These are phyloP conservation scores for Pseudomyrmex sp. DNA, from an alignment of 1,140 invertebrate species.

Conservation along the genomic window DNA sequence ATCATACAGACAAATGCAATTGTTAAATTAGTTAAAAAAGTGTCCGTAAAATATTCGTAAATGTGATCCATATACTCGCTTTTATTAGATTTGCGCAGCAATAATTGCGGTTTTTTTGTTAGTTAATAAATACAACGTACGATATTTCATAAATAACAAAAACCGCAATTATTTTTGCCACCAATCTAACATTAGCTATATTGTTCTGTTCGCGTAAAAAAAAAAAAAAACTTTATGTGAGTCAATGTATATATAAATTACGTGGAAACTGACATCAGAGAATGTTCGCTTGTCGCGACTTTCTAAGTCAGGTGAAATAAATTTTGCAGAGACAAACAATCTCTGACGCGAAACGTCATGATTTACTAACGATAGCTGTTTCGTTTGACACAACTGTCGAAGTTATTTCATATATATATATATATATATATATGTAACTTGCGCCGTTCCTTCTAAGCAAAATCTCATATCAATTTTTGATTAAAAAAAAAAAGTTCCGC, in stretches of 20 bases:
- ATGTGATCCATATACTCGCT: too few species aligned
- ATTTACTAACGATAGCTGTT: not conserved
- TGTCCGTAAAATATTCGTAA: too few species aligned
- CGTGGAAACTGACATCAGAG: not conserved
- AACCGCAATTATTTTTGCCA: not conserved
- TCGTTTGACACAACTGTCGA: not conserved
- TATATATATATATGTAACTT: too few species aligned
- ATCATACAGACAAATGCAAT: not conserved
- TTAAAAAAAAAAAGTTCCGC: not conserved
- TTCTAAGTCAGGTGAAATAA: conserved; percentile 2
- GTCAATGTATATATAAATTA: conserved; percentile 20
- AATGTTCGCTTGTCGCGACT: not conserved
- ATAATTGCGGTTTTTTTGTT: too few species aligned
- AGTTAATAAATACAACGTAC: not conserved
- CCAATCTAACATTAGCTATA: too few species aligned
- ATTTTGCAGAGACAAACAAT: not conserved
- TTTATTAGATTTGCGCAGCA: too few species aligned
- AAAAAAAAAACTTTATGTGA: not conserved
- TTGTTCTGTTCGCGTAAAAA: not conserved
- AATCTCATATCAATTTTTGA: too few species aligned
- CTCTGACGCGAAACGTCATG: not conserved
- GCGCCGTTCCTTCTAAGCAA: too few species aligned
- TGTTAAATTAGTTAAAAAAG: too few species aligned
- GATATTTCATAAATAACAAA: not conserved
- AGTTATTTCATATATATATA: not conserved